These are phyloP conservation scores for Yponomeuta sedellus DNA, from an alignment of 2,888 invertebrate species.

Conservation along the genomic window DNA sequence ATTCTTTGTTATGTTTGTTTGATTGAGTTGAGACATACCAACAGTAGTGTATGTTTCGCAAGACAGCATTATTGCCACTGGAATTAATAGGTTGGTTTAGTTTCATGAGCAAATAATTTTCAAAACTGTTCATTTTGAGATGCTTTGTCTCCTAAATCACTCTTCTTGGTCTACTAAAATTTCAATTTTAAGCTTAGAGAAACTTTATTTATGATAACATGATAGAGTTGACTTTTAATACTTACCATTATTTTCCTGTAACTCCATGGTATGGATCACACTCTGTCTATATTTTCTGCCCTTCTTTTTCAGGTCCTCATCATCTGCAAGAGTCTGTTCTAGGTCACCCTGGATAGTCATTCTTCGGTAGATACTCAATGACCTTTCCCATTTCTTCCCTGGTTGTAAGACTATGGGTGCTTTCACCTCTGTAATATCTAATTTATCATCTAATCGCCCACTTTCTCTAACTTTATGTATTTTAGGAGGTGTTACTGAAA, in stretches of 20 bases:
- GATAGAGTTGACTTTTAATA: neutral
- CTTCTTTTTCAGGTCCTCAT: slow-evolving; percentile 52
- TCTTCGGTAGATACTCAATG: slow-evolving; percentile 76
- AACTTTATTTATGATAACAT: too few species aligned
- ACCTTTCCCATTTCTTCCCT: slow-evolving; percentile 82
- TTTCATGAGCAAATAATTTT: too few species aligned
- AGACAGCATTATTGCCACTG: too few species aligned
- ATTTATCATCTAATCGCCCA: neutral
- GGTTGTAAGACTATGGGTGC: slow-evolving; percentile 72
- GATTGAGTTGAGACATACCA: too few species aligned
- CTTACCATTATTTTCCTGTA: slow-evolving; percentile 11
- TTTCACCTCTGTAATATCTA: slow-evolving; percentile 30
- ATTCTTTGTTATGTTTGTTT: too few species aligned
- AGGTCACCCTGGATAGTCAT: slow-evolving; percentile 59
- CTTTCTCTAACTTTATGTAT: neutral
- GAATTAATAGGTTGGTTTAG: too few species aligned
- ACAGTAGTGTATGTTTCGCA: too few species aligned
- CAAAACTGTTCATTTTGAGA: too few species aligned
- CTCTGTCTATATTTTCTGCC: slow-evolving; percentile 75
- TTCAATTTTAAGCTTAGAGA: too few species aligned
- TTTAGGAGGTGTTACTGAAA: too few species aligned
- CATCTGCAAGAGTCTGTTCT: slow-evolving; percentile 56
- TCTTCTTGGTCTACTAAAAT: too few species aligned
- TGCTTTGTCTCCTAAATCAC: too few species aligned
- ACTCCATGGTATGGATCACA: slow-evolving; percentile 64